Base-by-base conservation (phyloP, 1,140 invertebrate genomes). In the Oscheius sp. region DNA sequence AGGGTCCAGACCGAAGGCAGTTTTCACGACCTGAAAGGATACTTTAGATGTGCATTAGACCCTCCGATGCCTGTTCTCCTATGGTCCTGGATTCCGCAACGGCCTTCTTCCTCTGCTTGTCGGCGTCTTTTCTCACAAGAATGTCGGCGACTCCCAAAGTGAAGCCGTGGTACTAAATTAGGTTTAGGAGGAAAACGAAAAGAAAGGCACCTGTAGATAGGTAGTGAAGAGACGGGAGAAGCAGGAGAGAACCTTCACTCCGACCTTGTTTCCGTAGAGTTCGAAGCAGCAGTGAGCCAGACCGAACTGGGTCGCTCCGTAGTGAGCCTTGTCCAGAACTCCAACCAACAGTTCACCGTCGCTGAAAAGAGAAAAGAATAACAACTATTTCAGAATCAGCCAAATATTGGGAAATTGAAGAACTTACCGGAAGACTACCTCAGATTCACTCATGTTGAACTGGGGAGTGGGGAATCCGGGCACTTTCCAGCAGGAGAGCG, bases 271-370 rank as follows among this genome's bases (percentile, higher is more conserved):
- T 2, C 96, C 95, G 86, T 99, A 99, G 7, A 99, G 84, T 88
- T 91, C 81, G 34, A 86, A 85, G 32, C 77, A 79, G 52, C 83
- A 84, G 69, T 84, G 82, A 65, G 82, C 82, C 13, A 99, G 88
- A 79, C 95, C 92, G 85, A 92, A 97, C 2, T 91, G 90, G 0
- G 95, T 95, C 0, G 95, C 91, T 23, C 97, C 97, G 86, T 93
- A 95, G 83, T 97, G 95, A 34, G 90, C 91, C 86, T 99, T 99
- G 86, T 99, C 97, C 38, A 99, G 86, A n/a, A 99, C 90, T 2
- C 97, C 97, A 79, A 88, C 90, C 0, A 98, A 82, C 7, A 99
- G 86, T 86, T 98, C 91, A 4, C 95, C 95, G 64, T 91, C 87
- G 28, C 80, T 79, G 46, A 31, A 78, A 77, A 23, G 0, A 0